Evolutionary conservation across 2,113 vertebrate species (phyloP).

Genomic region (Erythrocercus mccallii): DNA sequence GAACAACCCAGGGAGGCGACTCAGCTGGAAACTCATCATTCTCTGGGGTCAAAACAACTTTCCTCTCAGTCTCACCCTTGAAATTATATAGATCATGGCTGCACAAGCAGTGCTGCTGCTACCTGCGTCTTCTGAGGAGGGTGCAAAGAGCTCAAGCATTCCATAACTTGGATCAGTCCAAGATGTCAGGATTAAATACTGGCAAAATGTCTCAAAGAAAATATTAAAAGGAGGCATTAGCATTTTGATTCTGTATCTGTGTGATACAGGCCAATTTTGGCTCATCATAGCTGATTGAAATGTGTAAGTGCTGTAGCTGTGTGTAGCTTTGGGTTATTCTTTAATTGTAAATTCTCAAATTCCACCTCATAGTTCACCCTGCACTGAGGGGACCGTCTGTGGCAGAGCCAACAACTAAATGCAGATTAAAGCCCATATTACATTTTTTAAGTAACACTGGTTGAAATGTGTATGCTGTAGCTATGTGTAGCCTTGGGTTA

Average conservation of each 20-base stretch:
- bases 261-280: not conserved
- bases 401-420: not conserved
- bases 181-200: not conserved
- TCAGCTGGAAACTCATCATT: not conserved
- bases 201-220: not conserved
- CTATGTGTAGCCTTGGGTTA: not conserved
- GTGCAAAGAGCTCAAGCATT: fast-evolving
- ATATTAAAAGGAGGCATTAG: not conserved
- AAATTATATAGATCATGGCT: not conserved
- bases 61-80: not conserved
- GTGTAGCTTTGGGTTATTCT: not conserved
- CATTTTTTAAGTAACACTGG: too few species aligned
- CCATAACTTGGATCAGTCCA: not conserved
- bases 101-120: not conserved
- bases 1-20: not conserved
- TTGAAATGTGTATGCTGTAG: not conserved
- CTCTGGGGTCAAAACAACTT: not conserved
- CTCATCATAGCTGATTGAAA: not conserved
- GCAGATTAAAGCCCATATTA: too few species aligned
- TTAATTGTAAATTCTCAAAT: not conserved
- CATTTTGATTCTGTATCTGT: not conserved
- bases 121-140: not conserved
- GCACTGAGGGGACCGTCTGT: not conserved
- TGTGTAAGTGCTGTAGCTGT: not conserved
- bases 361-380: not conserved